Evolutionary conservation across 2,797 vertebrate genomes (phyloP).

Genomic region (Hylomyscus alleni): DNA sequence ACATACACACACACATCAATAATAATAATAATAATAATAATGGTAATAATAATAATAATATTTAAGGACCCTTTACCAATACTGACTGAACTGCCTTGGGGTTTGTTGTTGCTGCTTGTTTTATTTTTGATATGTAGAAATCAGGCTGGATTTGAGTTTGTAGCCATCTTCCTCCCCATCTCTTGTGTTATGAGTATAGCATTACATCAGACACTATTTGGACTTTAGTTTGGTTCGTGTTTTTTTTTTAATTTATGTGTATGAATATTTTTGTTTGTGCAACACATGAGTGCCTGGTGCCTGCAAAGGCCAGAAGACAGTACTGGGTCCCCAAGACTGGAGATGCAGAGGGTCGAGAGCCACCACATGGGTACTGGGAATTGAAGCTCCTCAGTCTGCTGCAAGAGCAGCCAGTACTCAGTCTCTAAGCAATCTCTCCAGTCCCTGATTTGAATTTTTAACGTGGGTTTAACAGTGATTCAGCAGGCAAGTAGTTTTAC

Average conservation of each 20-base stretch:
- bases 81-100: not conserved
- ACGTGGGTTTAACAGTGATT: not conserved
- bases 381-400: not conserved
- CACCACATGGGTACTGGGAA: not conserved
- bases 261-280: not conserved
- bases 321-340: not conserved
- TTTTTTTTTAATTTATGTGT: not conserved
- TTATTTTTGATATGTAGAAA: not conserved
- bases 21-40: not conserved
- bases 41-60: not conserved
- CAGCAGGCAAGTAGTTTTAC: not conserved
- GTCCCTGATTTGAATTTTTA: not conserved
- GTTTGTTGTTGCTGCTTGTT: not conserved
- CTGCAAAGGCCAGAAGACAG: not conserved
- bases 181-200: not conserved
- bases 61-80: not conserved
- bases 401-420: not conserved
- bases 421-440: not conserved
- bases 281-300: not conserved
- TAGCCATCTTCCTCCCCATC: not conserved
- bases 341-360: not conserved
- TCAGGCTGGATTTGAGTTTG: not conserved
- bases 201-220: not conserved
- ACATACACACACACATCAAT: not conserved
- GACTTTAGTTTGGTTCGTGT: not conserved